These are phyloP conservation scores for Troides oblongomaculatus DNA, from an alignment of 2,888 invertebrate species.

Conservation along the genomic window DNA sequence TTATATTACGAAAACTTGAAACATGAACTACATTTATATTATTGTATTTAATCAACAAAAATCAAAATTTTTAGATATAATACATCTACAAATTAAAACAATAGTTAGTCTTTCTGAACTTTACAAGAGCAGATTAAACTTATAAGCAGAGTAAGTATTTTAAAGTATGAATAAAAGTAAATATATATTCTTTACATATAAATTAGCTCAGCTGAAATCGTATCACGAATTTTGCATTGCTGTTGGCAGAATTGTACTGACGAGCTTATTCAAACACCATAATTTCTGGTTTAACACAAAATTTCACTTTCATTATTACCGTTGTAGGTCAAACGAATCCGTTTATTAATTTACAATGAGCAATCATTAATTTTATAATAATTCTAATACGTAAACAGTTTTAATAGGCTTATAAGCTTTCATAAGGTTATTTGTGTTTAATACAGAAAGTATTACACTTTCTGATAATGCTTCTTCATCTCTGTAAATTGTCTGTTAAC, in stretches of 20 bases:
- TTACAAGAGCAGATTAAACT: too few species aligned
- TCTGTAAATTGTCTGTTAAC: too few species aligned
- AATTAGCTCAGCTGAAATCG: slow-evolving; percentile 13
- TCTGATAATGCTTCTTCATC: too few species aligned
- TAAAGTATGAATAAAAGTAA: background rate
- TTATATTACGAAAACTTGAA: background rate
- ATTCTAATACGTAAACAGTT: too few species aligned
- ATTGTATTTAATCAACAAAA: too few species aligned
- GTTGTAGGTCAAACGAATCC: background rate
- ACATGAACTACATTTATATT: background rate
- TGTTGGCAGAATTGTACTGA: slow-evolving; percentile 9
- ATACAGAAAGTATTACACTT: too few species aligned
- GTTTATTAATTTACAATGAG: background rate
- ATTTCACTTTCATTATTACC: slow-evolving; percentile 11
- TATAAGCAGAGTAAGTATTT: too few species aligned
- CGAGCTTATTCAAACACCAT: slow-evolving; percentile 16
- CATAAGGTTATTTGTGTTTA: too few species aligned
- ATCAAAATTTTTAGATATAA: too few species aligned
- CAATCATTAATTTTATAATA: background rate
- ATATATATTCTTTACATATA: slow-evolving; percentile 13
- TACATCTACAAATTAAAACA: too few species aligned
- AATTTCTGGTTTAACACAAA: slow-evolving; percentile 12
- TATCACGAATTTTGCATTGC: slow-evolving; percentile 17
- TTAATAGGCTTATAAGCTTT: too few species aligned
- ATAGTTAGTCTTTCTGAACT: too few species aligned